Percentiles rank a stretch among this genome's conserved stretches.
Evolutionary conservation across 2,888 invertebrate species (phyloP).

Genomic region (Alviniconcha strummeri): DNA sequence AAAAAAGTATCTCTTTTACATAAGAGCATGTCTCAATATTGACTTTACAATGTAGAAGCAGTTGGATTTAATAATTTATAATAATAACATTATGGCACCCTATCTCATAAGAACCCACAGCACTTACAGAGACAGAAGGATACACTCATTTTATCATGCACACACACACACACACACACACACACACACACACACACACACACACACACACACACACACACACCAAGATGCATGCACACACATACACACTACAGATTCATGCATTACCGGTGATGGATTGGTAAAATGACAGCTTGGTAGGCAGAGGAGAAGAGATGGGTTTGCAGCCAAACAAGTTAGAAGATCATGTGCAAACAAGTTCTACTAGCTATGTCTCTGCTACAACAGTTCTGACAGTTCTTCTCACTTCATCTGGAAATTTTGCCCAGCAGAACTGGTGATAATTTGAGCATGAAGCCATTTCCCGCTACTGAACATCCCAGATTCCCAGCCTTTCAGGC

Average conservation of each 20-base stretch:
- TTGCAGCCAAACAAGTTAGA: too few species aligned
- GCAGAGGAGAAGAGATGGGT: too few species aligned
- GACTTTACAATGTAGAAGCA: not conserved
- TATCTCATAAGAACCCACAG: not conserved
- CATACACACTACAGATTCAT: not conserved
- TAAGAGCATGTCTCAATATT: not conserved
- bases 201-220: not conserved
- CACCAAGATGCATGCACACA: not conserved
- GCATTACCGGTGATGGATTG: too few species aligned
- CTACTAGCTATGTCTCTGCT: not conserved
- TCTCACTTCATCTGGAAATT: too few species aligned
- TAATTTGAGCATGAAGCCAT: too few species aligned
- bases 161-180: not conserved
- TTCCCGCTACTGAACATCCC: too few species aligned
- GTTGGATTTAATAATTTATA: not conserved
- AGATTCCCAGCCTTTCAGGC: too few species aligned
- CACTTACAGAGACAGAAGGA: not conserved
- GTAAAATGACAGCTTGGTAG: too few species aligned
- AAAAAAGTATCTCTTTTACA: not conserved
- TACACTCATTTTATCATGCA: not conserved
- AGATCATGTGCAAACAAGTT: not conserved
- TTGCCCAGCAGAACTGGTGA: too few species aligned
- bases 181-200: constrained; percentile 4
- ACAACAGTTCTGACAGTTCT: too few species aligned
- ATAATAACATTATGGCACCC: not conserved